Conservation (phyloP, 2,888 invertebrate genomes). For the Leptinotarsa tumamoca region DNA sequence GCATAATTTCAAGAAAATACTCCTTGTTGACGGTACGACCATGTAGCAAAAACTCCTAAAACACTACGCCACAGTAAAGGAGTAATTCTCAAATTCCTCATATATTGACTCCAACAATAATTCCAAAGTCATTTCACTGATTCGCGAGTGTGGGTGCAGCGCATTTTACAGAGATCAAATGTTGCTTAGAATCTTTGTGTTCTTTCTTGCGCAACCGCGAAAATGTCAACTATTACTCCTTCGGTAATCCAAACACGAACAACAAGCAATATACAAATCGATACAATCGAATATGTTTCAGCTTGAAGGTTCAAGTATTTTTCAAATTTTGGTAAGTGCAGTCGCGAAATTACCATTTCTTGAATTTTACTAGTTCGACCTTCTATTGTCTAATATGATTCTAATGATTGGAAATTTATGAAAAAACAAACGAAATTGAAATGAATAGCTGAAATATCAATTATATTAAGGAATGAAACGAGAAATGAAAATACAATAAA, state of each 20-base stretch:
- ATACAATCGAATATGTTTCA: conserved; percentile 14
- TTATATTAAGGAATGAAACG: too few relatives aligned
- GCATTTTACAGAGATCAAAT: conserved; percentile 26
- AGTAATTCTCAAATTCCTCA: neutral
- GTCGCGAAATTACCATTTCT: neutral
- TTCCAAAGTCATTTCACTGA: neutral
- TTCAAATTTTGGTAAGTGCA: neutral
- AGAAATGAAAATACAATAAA: too few relatives aligned
- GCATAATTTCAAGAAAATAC: too few relatives aligned
- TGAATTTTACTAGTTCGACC: too few relatives aligned
- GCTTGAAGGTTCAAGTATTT: neutral
- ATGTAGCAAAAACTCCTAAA: too few relatives aligned
- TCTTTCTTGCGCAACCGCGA: conserved; percentile 39
- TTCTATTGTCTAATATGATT: too few relatives aligned
- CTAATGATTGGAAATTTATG: too few relatives aligned
- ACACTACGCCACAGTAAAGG: too few relatives aligned
- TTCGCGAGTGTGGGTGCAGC: conserved; percentile 20
- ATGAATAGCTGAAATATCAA: too few relatives aligned
- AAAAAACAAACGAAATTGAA: too few relatives aligned
- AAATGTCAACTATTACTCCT: conserved; percentile 44
- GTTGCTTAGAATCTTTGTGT: conserved; percentile 31
- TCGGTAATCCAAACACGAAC: conserved; percentile 41
- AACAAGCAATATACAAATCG: conserved; percentile 32
- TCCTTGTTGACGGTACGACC: too few relatives aligned
- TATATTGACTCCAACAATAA: neutral